Conservation (phyloP, 2,888 invertebrate genomes). For the Limenitis camilla region DNA sequence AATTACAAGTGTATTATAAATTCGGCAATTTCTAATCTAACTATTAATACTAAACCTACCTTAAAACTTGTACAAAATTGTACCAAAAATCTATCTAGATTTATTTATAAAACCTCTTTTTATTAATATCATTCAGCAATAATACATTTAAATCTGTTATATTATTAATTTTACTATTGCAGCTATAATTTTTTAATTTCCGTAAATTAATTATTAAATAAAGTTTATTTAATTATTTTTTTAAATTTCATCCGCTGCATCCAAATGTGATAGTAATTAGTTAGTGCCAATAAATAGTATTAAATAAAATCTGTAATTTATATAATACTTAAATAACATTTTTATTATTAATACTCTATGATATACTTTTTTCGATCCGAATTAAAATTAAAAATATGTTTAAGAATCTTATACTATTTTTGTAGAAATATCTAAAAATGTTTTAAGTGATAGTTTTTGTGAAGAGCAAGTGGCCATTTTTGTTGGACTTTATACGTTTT, state of each 20-base stretch:
- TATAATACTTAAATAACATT: constrained; percentile 20
- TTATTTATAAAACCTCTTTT: not conserved
- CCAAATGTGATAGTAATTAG: constrained; percentile 62
- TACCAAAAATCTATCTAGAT: too few relatives aligned
- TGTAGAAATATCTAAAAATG: not conserved
- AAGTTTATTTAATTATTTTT: not conserved
- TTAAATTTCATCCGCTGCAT: constrained; percentile 25
- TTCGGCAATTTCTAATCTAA: too few relatives aligned
- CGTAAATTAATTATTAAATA: not conserved
- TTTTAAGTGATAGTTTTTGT: not conserved
- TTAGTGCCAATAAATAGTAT: constrained; percentile 58
- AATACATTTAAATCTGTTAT: not conserved
- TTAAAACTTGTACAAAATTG: too few relatives aligned
- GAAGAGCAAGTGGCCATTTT: not conserved
- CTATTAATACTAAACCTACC: too few relatives aligned
- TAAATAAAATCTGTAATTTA: constrained; percentile 26
- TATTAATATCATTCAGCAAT: not conserved
- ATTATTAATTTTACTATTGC: not conserved
- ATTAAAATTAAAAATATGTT: not conserved
- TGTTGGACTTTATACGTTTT: too few relatives aligned
- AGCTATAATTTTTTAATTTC: not conserved
- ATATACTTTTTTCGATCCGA: constrained; percentile 15
- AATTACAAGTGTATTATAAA: too few relatives aligned
- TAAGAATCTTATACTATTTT: not conserved
- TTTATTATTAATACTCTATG: constrained; percentile 15